Conservation (phyloP, 2,888 invertebrate species). For the Biston betularia region DNA sequence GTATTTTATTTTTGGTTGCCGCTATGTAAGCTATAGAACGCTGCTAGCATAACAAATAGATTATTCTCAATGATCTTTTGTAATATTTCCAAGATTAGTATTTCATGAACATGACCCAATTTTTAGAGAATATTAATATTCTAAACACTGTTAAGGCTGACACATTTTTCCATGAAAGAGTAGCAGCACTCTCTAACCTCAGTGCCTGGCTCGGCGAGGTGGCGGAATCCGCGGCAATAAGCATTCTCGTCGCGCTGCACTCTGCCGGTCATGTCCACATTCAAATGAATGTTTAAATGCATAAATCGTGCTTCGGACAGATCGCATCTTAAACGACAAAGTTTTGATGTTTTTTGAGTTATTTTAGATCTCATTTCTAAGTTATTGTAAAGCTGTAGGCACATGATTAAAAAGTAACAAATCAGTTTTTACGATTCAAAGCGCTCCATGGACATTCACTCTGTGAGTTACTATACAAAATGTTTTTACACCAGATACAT, state of each 20-base stretch:
- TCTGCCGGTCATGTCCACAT: conserved; percentile 9
- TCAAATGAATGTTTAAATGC: conserved; percentile 40
- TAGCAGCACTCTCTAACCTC: too few species aligned
- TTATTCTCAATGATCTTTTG: not conserved
- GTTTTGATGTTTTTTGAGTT: conserved; percentile 35
- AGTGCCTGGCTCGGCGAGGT: not conserved
- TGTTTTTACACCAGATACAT: not conserved
- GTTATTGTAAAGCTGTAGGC: conserved; percentile 37
- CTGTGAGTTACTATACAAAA: too few species aligned
- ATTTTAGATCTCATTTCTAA: conserved; percentile 40
- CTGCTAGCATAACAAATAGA: too few species aligned
- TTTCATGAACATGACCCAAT: not conserved
- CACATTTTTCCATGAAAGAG: not conserved
- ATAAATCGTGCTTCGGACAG: conserved; percentile 45
- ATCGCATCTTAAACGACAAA: conserved; percentile 43
- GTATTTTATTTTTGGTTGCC: too few species aligned
- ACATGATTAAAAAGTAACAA: conserved; percentile 1
- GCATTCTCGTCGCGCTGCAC: conserved; percentile 22
- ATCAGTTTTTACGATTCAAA: not conserved
- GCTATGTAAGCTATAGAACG: too few species aligned
- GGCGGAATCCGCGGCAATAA: conserved; percentile 19
- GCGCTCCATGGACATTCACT: too few species aligned
- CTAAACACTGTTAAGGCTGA: conserved; percentile 1
- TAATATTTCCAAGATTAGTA: not conserved
- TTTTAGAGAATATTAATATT: conserved; percentile 16